These are phyloP conservation scores for Tiliacea aurago DNA, from an alignment of 2,888 invertebrate species.

Conservation along the genomic window DNA sequence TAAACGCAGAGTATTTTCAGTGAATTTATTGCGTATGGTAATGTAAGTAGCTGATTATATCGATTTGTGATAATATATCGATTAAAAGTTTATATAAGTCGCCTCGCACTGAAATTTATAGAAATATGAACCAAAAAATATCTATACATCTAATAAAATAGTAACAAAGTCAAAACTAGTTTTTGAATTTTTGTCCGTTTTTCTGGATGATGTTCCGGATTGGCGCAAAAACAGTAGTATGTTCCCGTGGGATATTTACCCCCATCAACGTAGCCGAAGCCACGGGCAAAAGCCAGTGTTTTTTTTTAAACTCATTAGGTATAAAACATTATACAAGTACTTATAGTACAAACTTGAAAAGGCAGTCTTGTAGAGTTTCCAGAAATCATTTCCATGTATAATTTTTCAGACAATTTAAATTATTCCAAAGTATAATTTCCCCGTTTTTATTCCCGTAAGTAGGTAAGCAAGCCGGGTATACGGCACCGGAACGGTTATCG, in stretches of 20 bases:
- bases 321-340: no score
- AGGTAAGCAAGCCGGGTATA: conserved; percentile 41
- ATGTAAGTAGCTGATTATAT: conserved; percentile 10
- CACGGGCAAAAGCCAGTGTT: neutral
- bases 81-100: neutral
- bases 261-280: neutral
- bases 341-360: neutral
- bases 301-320: neutral
- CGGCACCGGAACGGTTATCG: conserved; percentile 59
- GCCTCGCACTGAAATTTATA: no score
- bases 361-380: neutral
- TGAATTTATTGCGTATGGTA: conserved; percentile 38
- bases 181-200: no score
- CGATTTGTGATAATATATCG: conserved; percentile 5
- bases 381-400: conserved; percentile 1
- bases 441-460: conserved; percentile 57
- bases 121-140: neutral
- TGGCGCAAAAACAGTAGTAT: neutral
- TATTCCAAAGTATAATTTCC: conserved; percentile 29
- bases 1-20: conserved; percentile 35
- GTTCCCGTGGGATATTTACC: neutral
- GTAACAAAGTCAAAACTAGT: neutral
- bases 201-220: no score
- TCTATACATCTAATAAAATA: neutral
- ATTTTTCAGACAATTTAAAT: conserved; percentile 29